Conservation (phyloP, 2,113 vertebrate species). For the Catagonus wagneri region DNA sequence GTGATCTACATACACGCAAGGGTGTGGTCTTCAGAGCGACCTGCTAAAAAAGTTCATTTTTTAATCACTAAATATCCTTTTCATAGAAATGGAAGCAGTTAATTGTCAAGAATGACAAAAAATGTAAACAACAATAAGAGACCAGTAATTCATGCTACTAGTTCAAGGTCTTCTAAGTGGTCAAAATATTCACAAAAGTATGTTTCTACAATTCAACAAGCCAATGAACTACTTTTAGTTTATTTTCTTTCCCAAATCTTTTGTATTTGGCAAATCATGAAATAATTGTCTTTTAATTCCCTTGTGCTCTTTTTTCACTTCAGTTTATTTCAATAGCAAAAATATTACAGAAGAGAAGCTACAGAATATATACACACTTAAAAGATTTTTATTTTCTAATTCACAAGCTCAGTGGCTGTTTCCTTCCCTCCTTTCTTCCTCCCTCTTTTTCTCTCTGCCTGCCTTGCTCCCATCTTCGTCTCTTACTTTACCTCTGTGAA, state of each 20-base stretch:
- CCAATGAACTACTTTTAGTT: neutral
- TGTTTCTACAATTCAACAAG: neutral
- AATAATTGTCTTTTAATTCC: neutral
- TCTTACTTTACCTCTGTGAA: neutral
- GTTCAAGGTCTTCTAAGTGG: neutral
- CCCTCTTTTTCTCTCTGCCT: neutral
- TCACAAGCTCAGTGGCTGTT: fast-evolving
- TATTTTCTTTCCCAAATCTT: neutral
- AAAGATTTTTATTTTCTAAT: neutral
- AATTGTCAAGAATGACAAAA: neutral
- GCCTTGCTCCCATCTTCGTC: neutral
- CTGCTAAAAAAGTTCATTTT: neutral
- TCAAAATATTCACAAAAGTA: neutral
- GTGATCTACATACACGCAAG: no score
- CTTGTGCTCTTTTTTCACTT: neutral
- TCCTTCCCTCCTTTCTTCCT: neutral
- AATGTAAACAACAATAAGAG: neutral
- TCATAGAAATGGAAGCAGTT: neutral
- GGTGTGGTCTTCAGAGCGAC: neutral
- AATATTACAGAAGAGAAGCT: neutral
- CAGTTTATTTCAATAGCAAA: neutral
- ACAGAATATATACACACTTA: no score
- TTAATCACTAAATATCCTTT: neutral
- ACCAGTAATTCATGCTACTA: neutral
- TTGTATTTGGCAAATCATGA: neutral